Percentiles rank a stretch among this genome's conserved stretches.
phyloP scores from a whole-genome alignment of 2,797 vertebrate species.

The Harpagifer antarcticus region DNA sequence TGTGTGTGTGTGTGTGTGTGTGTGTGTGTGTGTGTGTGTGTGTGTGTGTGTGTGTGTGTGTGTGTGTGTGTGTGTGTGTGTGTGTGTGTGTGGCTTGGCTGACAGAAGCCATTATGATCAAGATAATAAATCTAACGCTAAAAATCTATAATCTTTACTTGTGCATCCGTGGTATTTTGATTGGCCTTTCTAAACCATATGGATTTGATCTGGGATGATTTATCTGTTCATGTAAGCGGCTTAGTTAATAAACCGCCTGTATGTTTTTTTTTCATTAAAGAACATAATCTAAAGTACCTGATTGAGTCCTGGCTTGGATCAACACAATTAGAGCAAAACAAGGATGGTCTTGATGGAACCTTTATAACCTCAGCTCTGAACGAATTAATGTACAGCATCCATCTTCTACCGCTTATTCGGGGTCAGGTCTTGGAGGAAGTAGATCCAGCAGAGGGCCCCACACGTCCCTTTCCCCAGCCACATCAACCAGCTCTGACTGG shows the following conservation, averaged over 20 bases:
- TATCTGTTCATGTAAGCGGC: constrained; percentile 42
- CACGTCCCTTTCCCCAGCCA: no score
- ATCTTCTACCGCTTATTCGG: no score
- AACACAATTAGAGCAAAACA: not conserved
- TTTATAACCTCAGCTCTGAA: not conserved
- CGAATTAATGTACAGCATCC: not conserved
- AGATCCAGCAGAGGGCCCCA: no score
- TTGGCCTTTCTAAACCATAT: constrained; percentile 38
- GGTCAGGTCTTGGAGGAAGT: no score
- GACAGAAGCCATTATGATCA: not conserved
- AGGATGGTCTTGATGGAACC: not conserved
- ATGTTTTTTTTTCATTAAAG: not conserved
- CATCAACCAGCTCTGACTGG: no score
- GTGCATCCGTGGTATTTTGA: constrained; percentile 20
- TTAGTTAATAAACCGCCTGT: not conserved
- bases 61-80: not conserved
- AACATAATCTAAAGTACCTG: not conserved
- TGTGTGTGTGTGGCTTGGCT: constrained; percentile 6
- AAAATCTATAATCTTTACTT: constrained; percentile 49
- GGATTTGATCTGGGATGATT: constrained; percentile 44
- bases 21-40: not conserved
- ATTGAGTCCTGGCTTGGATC: not conserved
- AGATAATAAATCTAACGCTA: constrained; percentile 12
- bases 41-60: not conserved
- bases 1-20: constrained; percentile 11